Evolutionary conservation across 2,113 vertebrate genomes (phyloP), one percentile per base, ranked within the genome.

Genomic region (Poicephalus meyeri): DNA sequence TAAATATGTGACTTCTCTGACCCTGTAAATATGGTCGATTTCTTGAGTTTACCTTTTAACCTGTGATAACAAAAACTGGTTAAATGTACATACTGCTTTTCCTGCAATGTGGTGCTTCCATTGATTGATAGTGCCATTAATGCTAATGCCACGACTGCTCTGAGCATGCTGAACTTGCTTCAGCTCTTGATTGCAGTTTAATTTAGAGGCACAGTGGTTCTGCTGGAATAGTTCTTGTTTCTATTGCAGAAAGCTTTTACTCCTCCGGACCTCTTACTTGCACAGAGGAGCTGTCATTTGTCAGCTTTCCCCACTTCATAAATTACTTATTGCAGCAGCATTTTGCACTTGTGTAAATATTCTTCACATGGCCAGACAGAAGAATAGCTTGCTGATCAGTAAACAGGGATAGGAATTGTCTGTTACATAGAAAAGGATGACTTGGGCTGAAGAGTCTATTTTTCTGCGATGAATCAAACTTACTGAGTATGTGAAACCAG

Each of bases 301-400:
- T 85, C 68, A 83, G 71, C 72, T 68, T 64, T 69, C 41, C 33
- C 25, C 68, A 31, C 71, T 46, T 10, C 46, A 19, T 44, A 61
- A 73, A 82, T 91, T 53, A 52, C 76, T 91, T 16, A 26, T 8
- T 65, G 58, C 63, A 80, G 86, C 79, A 91, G 74, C 33, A 44
- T 64, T 83, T 80, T 91, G 47, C 85, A 56, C 46, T 91, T 80
- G 72, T 90, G 58, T 73, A 77, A 88, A 91, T 78, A 18, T 37
- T 8, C 64, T 66, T 92, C 50, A 37, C 25, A 2, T 61, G 37
- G 44, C n/a, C 77, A 63, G 39, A 19, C 63, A 86, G 68, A 82
- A 71, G 63, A 78, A 78, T 8, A 73, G 35, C 21, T 77, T 49
- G 25, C 15, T 73, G 79, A 17, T 79, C 71, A 31, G 37, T 18